phyloP scores from a whole-genome alignment of 64 coral and sea anemone species.

The Orbicella faveolata region DNA sequence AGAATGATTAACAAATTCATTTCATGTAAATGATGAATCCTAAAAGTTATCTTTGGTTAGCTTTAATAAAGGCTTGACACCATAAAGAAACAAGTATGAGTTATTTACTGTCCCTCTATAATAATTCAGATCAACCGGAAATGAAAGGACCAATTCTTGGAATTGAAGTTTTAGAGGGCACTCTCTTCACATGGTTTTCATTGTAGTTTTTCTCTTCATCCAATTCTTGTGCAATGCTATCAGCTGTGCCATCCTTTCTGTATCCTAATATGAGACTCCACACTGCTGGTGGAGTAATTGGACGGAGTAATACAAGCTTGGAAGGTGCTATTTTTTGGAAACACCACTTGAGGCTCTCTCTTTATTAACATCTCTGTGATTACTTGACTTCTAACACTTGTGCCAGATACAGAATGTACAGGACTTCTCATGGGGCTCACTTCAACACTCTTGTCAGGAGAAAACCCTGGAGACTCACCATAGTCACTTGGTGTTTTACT shows the following conservation, averaged over 20 bases:
- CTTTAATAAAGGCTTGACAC: no score
- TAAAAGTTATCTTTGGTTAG: no score
- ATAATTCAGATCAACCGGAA: slow-evolving; percentile 33
- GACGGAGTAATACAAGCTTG: slow-evolving; percentile 83
- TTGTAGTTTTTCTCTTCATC: slow-evolving; percentile 10
- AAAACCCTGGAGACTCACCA: slow-evolving; percentile 18
- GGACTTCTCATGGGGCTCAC: slow-evolving; percentile 23
- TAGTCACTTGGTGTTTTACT: slow-evolving; percentile 23
- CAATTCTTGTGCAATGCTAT: not conserved
- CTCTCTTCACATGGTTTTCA: not conserved
- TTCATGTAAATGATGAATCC: no score
- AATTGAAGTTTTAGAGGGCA: slow-evolving; percentile 46
- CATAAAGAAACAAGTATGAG: not conserved
- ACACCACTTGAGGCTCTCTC: slow-evolving; percentile 58
- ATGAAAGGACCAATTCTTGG: slow-evolving; percentile 72
- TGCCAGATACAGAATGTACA: slow-evolving; percentile 10
- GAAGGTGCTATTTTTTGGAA: slow-evolving; percentile 73
- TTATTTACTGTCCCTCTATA: not conserved
- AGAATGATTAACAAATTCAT: no score
- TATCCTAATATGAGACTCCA: not conserved
- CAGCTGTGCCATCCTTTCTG: not conserved
- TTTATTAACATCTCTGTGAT: slow-evolving; percentile 33
- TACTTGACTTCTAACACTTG: slow-evolving; percentile 29
- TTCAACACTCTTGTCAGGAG: slow-evolving; percentile 30
- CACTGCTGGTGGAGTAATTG: slow-evolving; percentile 63